These are phyloP conservation scores for Mormyrus proboscirostris DNA, from an alignment of 2,797 vertebrate species.

Conservation along the genomic window DNA sequence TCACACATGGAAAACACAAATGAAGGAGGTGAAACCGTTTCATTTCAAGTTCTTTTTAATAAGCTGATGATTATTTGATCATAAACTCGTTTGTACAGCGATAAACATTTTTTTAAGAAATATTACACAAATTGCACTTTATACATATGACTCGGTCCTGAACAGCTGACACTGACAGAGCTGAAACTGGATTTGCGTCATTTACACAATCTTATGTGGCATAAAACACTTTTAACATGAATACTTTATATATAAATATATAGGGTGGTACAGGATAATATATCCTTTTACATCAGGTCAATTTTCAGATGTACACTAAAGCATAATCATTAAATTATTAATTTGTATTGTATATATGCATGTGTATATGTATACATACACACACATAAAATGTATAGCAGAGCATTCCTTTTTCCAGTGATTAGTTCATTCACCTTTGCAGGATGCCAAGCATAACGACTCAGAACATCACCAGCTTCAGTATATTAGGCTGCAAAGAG, in stretches of 20 bases:
- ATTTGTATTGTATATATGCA: slow-evolving; percentile 10
- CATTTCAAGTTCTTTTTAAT: slow-evolving; percentile 47
- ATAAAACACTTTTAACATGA: slow-evolving; percentile 27
- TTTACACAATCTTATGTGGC: slow-evolving; percentile 35
- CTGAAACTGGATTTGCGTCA: slow-evolving; percentile 43
- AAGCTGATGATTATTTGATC: slow-evolving; percentile 53
- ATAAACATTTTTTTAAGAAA: slow-evolving; percentile 50
- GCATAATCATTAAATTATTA: slow-evolving; percentile 67
- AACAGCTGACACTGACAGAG: slow-evolving; percentile 40
- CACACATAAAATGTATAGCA: slow-evolving; percentile 25
- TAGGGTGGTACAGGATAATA: slow-evolving; percentile 53
- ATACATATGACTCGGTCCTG: slow-evolving; percentile 47
- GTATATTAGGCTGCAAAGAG: slow-evolving; percentile 8
- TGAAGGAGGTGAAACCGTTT: background rate
- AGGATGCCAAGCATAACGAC: slow-evolving; percentile 35
- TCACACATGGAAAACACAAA: background rate
- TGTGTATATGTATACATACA: slow-evolving; percentile 31
- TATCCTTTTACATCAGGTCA: slow-evolving; percentile 60
- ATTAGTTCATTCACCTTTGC: slow-evolving; percentile 56
- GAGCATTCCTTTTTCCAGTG: slow-evolving; percentile 52
- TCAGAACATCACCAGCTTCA: slow-evolving; percentile 15
- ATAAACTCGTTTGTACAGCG: slow-evolving; percentile 58
- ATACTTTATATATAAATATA: slow-evolving; percentile 42
- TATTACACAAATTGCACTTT: slow-evolving; percentile 60
- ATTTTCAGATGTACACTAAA: slow-evolving; percentile 55